Percentiles rank a stretch among this genome's conserved stretches.
Evolutionary conservation across 2,797 vertebrate species (phyloP).

Genomic region (Prunella strophiata): DNA sequence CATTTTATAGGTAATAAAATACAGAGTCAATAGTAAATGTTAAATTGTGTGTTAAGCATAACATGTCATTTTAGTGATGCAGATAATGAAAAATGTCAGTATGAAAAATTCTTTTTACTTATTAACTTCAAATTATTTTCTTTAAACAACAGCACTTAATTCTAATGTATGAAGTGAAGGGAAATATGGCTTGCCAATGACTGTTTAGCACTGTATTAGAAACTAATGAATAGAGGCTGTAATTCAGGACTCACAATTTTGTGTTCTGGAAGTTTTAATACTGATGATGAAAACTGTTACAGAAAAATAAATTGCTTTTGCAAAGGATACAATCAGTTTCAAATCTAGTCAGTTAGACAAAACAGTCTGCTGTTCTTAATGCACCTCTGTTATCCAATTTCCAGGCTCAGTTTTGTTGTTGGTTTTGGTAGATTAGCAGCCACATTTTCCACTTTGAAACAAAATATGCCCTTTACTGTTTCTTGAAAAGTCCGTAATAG

Average conservation of each 20-base stretch:
- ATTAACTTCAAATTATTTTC: not conserved
- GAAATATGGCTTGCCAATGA: not conserved
- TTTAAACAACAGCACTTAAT: not conserved
- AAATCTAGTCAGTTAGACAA: not conserved
- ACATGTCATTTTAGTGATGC: not conserved
- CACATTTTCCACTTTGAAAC: not conserved
- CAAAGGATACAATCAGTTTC: not conserved
- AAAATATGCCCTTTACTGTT: not conserved
- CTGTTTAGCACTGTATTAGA: not conserved
- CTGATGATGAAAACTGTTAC: not conserved
- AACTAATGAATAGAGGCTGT: not conserved
- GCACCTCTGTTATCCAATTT: not conserved
- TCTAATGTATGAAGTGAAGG: not conserved
- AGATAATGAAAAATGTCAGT: not conserved
- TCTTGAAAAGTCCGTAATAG: not conserved
- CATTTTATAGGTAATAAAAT: not conserved
- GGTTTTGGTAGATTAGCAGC: not conserved
- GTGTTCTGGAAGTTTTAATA: not conserved
- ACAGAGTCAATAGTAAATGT: not conserved
- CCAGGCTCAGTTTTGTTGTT: not conserved
- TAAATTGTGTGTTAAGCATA: not conserved
- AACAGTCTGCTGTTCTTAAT: not conserved
- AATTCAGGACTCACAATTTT: not conserved
- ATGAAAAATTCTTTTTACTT: not conserved
- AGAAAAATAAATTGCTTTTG: not conserved